Conservation (phyloP, 2,113 vertebrate genomes). For the Pterocles burchelli region DNA sequence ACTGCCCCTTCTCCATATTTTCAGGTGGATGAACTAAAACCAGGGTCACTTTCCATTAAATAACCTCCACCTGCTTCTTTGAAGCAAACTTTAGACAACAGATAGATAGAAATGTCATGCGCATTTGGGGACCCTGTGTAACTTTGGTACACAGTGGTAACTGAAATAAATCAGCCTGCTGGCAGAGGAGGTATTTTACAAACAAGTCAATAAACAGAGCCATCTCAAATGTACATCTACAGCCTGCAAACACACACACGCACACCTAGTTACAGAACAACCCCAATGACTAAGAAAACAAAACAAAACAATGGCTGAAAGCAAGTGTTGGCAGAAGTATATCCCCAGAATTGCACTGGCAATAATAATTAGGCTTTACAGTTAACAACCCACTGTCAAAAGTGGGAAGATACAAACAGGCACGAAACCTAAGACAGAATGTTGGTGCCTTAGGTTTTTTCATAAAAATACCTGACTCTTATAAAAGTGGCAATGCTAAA, state of each 20-base stretch:
- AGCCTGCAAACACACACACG: neutral
- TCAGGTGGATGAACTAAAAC: neutral
- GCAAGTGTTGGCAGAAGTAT: neutral
- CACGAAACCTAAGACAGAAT: neutral
- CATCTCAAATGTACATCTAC: neutral
- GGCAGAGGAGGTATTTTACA: neutral
- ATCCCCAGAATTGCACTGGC: neutral
- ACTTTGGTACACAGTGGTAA: accelerated
- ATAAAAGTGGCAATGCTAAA: neutral
- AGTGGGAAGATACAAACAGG: neutral
- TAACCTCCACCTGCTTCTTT: neutral
- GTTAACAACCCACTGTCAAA: neutral
- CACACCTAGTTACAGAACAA: neutral
- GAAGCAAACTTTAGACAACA: neutral
- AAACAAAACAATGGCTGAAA: neutral
- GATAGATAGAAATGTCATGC: neutral
- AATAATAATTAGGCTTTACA: neutral
- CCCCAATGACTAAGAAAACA: neutral
- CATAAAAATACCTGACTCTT: neutral
- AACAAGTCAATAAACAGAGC: neutral
- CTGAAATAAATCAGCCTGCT: neutral
- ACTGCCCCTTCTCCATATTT: neutral
- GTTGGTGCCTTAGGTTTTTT: neutral
- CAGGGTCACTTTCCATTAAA: neutral
- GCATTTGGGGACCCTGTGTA: neutral